Evolutionary conservation across 1,140 invertebrate species (phyloP).

Genomic region (Stegodyphus mimosarum): DNA sequence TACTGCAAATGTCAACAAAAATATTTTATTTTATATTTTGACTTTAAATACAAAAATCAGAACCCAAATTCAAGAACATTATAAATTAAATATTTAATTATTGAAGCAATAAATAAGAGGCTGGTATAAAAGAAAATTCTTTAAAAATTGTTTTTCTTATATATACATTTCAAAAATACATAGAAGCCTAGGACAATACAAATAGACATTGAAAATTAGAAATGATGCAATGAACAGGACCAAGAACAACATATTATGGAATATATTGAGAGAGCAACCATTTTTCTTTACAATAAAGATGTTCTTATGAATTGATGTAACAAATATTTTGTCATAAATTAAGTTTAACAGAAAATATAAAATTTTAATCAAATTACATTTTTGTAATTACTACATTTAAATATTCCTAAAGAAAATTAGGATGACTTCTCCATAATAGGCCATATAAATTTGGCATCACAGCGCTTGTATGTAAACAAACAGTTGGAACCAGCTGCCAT

Average conservation of each 20-base stretch:
- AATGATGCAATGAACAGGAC: too few species aligned
- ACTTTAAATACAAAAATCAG: too few species aligned
- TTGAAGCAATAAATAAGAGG: too few species aligned
- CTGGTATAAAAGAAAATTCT: too few species aligned
- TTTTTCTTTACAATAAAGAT: not conserved
- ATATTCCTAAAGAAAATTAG: not conserved
- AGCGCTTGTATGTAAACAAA: slow-evolving; percentile 92
- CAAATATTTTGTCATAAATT: not conserved
- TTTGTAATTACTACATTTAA: not conserved
- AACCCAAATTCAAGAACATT: too few species aligned
- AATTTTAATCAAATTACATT: slow-evolving; percentile 10
- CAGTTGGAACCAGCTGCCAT: slow-evolving; percentile 80
- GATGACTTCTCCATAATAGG: slow-evolving; percentile 70
- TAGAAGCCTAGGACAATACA: too few species aligned
- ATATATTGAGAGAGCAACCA: not conserved
- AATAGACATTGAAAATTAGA: too few species aligned
- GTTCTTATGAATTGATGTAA: not conserved
- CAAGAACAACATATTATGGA: not conserved
- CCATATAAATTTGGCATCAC: slow-evolving; percentile 97
- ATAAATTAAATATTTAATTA: too few species aligned
- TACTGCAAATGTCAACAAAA: too few species aligned
- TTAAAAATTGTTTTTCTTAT: too few species aligned
- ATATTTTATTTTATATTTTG: too few species aligned
- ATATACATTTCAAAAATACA: too few species aligned
- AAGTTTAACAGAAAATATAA: not conserved